Evolutionary conservation across 2,888 invertebrate genomes (phyloP), one percentile per base, ranked within the genome.

Genomic region (Portevinia maculata): DNA sequence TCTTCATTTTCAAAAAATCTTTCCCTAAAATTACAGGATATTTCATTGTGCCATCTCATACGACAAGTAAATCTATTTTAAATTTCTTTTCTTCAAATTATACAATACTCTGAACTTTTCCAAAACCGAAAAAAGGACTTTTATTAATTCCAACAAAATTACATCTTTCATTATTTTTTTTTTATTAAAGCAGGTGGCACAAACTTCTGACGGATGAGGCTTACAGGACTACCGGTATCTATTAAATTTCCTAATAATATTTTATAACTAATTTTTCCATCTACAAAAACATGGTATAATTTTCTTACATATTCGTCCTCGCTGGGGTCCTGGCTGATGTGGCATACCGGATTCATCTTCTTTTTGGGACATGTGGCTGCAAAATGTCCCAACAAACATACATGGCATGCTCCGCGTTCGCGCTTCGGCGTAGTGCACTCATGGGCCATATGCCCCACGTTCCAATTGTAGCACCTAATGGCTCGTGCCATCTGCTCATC

Each of bases 241-340:
- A 84, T 76, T 17, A 79, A 19, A 13, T 39, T 57, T 69, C 60
- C 70, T 79, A 79, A 75, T 41, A 71, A 55, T 46, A 59, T 69
- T 48, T 53, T 32, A 52, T 39, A 67, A 37, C 59, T 75, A 75
- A 30, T 24, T 39, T 69, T 19, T 55, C 7, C n/a, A 28, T 41
- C 53, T 79, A 60, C 15, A 65, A 79, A 78, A 19, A 11, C 53
- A 81, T 24, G 74, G 65, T 65, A 55, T n/a, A 84, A 60, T 48
- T 73, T 53, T 17, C 81, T 85, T 79, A 84, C 81, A 57, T 74
- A 85, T 17, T 73, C 76, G 15, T 75, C 64, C 13, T 41, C 28
- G 34, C 57, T 50, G 3, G 67, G 55, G 7, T 70, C 69, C 21
- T 24, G 13, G 19, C 52, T 34, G n/a, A 70, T 34, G 4, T 69